Evolutionary conservation across 2,797 vertebrate genomes (phyloP).

Genomic region (Ispidina lecontei): DNA sequence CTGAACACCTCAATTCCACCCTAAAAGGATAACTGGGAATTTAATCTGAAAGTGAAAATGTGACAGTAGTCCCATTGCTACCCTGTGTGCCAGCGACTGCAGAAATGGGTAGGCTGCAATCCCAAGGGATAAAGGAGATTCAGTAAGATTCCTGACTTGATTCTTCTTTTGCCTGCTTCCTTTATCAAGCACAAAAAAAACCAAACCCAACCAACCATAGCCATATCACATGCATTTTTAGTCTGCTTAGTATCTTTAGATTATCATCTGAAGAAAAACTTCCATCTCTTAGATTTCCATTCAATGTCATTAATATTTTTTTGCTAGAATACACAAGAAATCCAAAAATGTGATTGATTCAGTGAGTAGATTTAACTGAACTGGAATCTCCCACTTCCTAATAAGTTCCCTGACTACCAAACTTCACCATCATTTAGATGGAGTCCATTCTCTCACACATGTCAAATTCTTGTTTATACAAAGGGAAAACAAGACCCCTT

Average conservation of each 20-base stretch:
- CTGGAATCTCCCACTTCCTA: not conserved
- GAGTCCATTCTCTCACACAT: not conserved
- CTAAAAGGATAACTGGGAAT: not conserved
- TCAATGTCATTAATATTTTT: not conserved
- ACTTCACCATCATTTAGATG: accelerated
- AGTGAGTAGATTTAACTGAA: not conserved
- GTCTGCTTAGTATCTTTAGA: not conserved
- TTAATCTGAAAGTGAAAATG: not conserved
- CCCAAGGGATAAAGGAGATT: not conserved
- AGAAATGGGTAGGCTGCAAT: not conserved
- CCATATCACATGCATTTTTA: not conserved
- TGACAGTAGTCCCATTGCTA: not conserved
- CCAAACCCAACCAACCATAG: not conserved
- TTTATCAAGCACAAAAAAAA: not conserved
- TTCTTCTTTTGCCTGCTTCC: not conserved
- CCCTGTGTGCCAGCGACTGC: not conserved
- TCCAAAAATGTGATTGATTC: not conserved
- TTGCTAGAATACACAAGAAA: not conserved
- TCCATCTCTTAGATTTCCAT: not conserved
- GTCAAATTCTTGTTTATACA: not conserved
- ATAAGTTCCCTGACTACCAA: not conserved
- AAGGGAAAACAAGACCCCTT: not conserved
- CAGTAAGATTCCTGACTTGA: not conserved
- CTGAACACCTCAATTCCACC: not conserved
- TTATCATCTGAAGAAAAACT: not conserved